Base-by-base conservation (phyloP, 1,140 invertebrate genomes). In the Pseudoatta argentina region DNA sequence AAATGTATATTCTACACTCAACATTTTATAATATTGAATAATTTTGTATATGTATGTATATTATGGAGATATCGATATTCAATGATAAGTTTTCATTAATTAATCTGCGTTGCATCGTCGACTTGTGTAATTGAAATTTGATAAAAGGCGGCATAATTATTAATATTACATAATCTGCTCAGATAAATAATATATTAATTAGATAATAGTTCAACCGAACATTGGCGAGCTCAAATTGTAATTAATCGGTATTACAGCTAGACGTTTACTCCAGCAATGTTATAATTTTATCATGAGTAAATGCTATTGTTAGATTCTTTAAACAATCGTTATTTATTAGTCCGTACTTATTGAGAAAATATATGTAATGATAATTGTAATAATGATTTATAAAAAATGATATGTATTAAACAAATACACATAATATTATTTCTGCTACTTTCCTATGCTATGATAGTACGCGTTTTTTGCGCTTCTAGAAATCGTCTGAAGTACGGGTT, bases 41-140 rank as follows among this genome's bases (percentile, higher is more conserved):
- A 78, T 78, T 64, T 48, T 48, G 21, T 12, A 34, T 24, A 55
- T 30, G 1, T 61, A 44, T 44, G n/a, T 61, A 39, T 44, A 24
- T 24, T 63, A 30, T 12, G 6, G 59, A 71, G 51, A 81, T 44
- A 71, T 55, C 8, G 48, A 81, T 71, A 67, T 71, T 69, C 12
- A 57, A 2, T 69, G 12, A 34, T 81, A 81, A 81, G 78, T 81
- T 81, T 81, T 71, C 51, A 24, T 71, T 81, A 81, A 81, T 81
- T 81, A 81, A 81, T 81, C 51, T 44, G 51, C 66, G 51, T 44
- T 71, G 66, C 78, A 57, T 57, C 30, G 57, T 30, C 48, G 30
- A 81, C 78, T 81, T 81, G 78, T 34, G 27, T 81, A 57, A 81
- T 81, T 81, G 66, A 57, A 81, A 81, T 71, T 81, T 81, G 66